Percentiles rank a stretch among this genome's conserved stretches.
Evolutionary conservation across 2,113 vertebrate genomes (phyloP).

Genomic region (Artemisiospiza belli): DNA sequence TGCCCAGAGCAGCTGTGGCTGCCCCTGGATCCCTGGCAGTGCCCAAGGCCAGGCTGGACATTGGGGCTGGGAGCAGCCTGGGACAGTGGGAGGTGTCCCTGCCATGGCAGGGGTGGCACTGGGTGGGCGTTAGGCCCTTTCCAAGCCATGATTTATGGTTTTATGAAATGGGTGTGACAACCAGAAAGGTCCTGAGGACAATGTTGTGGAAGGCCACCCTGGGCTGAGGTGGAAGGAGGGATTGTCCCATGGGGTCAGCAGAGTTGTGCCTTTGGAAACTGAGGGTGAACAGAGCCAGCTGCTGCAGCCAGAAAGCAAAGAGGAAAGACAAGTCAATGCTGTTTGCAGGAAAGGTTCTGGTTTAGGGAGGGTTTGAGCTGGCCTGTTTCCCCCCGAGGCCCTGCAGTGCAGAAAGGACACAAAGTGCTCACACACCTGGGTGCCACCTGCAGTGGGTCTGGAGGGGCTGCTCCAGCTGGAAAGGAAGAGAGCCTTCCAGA

Average conservation of each 20-base stretch:
- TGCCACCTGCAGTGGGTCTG: neutral
- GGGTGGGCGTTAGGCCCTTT: neutral
- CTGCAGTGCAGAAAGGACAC: neutral
- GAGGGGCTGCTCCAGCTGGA: neutral
- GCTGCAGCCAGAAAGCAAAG: neutral
- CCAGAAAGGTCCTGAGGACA: neutral
- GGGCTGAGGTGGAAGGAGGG: neutral
- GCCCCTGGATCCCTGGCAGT: neutral
- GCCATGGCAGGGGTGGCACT: neutral
- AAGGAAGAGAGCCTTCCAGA: neutral
- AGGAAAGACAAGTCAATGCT: neutral
- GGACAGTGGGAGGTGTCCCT: neutral
- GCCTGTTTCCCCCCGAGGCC: rapidly evolving
- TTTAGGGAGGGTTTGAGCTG: neutral
- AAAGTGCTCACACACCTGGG: neutral
- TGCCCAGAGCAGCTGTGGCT: neutral
- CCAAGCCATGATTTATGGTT: neutral
- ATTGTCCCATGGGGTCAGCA: neutral
- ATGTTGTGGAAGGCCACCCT: neutral
- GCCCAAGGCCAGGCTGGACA: neutral
- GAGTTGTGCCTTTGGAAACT: neutral
- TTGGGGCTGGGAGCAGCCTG: neutral
- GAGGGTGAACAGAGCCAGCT: neutral
- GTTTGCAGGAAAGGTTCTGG: neutral
- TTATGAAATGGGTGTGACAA: neutral